Evolutionary conservation across 2,797 vertebrate species (phyloP).

Genomic region (Leucoraja ocellata): DNA sequence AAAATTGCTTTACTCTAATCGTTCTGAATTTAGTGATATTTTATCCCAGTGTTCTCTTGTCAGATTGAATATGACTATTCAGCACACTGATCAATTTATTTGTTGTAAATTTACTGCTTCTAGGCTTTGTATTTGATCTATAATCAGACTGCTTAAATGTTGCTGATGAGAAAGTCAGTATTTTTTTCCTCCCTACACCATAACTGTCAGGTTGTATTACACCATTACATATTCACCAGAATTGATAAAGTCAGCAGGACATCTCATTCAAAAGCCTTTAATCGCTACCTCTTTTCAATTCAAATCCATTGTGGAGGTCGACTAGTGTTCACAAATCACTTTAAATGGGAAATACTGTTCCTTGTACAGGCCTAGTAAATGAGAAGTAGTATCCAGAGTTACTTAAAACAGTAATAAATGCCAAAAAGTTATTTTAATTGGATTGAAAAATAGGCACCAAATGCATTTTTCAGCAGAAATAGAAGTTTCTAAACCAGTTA

Average conservation of each 20-base stretch:
- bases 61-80: conserved; percentile 78
- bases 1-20: conserved; percentile 69
- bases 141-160: conserved; percentile 96
- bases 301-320: conserved; percentile 92
- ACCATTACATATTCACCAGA: conserved; percentile 97
- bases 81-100: conserved; percentile 87
- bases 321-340: conserved; percentile 95
- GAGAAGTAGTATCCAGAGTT: conserved; percentile 81
- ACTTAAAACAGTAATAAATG: conserved; percentile 94
- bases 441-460: conserved; percentile 70
- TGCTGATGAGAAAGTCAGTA: conserved; percentile 79
- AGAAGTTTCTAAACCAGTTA: conserved; percentile 67
- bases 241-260: conserved; percentile 96
- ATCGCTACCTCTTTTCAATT: conserved; percentile 74
- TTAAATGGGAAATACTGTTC: conserved; percentile 85
- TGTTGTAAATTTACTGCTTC: conserved; percentile 77
- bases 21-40: conserved; percentile 73
- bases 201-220: conserved; percentile 71
- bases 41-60: conserved; percentile 82
- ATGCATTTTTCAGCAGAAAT: conserved; percentile 73
- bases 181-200: conserved; percentile 57
- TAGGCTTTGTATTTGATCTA: conserved; percentile 74
- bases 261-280: conserved; percentile 88
- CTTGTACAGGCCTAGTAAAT: conserved; percentile 91
- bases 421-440: conserved; percentile 93